Percentiles rank a stretch among this genome's conserved stretches.
phyloP scores from a whole-genome alignment of 2,888 invertebrate genomes.

The Agriopis aurantiaria region DNA sequence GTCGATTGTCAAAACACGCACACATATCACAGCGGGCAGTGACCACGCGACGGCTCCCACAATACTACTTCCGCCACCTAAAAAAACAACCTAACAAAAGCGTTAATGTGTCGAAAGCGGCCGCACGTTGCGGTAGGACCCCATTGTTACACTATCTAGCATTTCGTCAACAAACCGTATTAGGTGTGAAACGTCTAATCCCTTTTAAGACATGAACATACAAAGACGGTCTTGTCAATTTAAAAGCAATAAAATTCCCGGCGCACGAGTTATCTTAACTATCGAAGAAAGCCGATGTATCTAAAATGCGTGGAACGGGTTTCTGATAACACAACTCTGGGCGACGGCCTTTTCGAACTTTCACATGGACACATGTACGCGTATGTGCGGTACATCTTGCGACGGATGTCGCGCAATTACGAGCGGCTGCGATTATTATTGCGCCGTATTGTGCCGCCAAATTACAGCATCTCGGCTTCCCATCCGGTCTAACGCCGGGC shows the following conservation, averaged over 20 bases:
- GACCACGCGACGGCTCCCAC: slow-evolving; percentile 68
- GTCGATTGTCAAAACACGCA: slow-evolving; percentile 73
- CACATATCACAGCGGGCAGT: slow-evolving; percentile 71
- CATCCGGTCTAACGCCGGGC: slow-evolving; percentile 70
- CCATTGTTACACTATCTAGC: slow-evolving; percentile 54
- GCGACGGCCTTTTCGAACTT: slow-evolving; percentile 75
- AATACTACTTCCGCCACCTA: slow-evolving; percentile 71
- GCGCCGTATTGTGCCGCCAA: slow-evolving; percentile 81
- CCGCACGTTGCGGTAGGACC: slow-evolving; percentile 64
- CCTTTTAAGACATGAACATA: slow-evolving; percentile 55
- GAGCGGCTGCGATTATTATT: slow-evolving; percentile 80
- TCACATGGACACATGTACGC: slow-evolving; percentile 70
- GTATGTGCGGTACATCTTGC: slow-evolving; percentile 69
- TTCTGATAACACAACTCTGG: slow-evolving; percentile 68
- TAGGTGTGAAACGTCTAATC: slow-evolving; percentile 69
- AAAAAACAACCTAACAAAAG: slow-evolving; percentile 60
- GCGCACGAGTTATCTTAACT: slow-evolving; percentile 63
- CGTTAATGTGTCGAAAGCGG: slow-evolving; percentile 61
- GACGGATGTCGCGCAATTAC: slow-evolving; percentile 84
- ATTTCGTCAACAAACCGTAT: slow-evolving; percentile 55
- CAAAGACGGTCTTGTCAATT: slow-evolving; percentile 66
- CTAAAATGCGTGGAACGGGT: slow-evolving; percentile 75
- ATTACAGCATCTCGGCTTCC: slow-evolving; percentile 83
- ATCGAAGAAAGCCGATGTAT: slow-evolving; percentile 75
- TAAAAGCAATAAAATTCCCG: slow-evolving; percentile 65